Percentiles rank a stretch among this genome's conserved stretches.
These are phyloP conservation scores for Puntigrus tetrazona DNA, from an alignment of 2,113 vertebrate genomes.

Conservation along the genomic window DNA sequence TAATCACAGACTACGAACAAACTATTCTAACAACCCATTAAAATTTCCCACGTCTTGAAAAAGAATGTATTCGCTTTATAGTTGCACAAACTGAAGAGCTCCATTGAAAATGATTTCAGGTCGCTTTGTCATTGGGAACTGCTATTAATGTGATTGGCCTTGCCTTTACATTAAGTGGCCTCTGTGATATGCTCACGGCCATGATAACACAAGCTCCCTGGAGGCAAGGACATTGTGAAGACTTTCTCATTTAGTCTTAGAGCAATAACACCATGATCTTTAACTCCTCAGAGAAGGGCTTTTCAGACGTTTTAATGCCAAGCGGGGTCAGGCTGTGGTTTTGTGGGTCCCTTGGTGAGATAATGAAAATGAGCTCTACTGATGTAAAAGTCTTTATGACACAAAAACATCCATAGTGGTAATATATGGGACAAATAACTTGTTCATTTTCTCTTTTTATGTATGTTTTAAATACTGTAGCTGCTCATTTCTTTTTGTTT, in stretches of 20 bases:
- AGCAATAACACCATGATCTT: neutral
- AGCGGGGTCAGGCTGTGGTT: neutral
- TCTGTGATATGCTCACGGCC: neutral
- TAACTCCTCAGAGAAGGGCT: neutral
- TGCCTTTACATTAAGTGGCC: neutral
- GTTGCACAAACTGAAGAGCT: neutral
- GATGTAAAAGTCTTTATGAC: neutral
- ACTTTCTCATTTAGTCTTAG: neutral
- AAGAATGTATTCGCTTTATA: neutral
- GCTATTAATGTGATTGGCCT: neutral
- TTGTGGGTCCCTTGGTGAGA: neutral
- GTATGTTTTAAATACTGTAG: no score
- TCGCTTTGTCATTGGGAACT: neutral
- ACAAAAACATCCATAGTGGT: neutral
- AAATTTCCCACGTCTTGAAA: neutral
- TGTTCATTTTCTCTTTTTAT: no score
- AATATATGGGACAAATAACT: no score
- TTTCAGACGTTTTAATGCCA: neutral
- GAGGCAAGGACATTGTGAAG: neutral
- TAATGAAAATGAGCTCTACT: neutral
- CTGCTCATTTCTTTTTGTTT: no score
- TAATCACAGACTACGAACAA: neutral
- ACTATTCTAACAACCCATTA: neutral
- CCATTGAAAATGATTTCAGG: neutral
- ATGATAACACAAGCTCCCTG: neutral